phyloP scores from a whole-genome alignment of 2,888 invertebrate species.

The Lithosia quadra region DNA sequence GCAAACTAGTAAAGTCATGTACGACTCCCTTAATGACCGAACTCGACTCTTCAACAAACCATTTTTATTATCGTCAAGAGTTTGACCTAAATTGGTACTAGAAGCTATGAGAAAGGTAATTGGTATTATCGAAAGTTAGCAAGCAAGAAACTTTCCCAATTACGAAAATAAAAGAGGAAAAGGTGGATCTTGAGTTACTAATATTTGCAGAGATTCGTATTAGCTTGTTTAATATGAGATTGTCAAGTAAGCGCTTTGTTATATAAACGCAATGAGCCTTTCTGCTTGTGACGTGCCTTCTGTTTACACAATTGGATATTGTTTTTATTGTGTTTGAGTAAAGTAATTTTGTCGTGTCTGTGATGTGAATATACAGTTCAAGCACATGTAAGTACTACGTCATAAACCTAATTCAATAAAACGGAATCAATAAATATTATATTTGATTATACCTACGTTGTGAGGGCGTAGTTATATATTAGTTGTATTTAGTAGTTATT shows the following conservation, averaged over 20 bases:
- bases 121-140: conserved; percentile 44
- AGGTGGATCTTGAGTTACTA: conserved; percentile 35
- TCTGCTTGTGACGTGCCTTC: conserved; percentile 20
- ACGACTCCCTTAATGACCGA: conserved; percentile 6
- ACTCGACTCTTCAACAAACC: conserved; percentile 10
- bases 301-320: conserved; percentile 17
- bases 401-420: not conserved
- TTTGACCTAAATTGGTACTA: conserved; percentile 30
- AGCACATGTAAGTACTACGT: not conserved
- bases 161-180: conserved; percentile 46
- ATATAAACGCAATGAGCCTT: conserved; percentile 20
- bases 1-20: conserved; percentile 7
- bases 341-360: conserved; percentile 10
- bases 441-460: not conserved
- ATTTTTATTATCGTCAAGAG: conserved; percentile 17
- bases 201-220: conserved; percentile 32
- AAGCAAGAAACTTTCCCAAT: conserved; percentile 49
- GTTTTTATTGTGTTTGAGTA: conserved; percentile 22
- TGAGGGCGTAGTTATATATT: too few relatives aligned
- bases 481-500: too few relatives aligned
- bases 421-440: not conserved
- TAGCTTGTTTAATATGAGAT: conserved; percentile 47
- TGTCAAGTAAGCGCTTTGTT: conserved; percentile 27
- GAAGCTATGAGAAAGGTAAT: conserved; percentile 39
- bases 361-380: conserved; percentile 1